Base-by-base conservation (phyloP, 2,888 invertebrate species). In the Slavum lentiscoides region DNA sequence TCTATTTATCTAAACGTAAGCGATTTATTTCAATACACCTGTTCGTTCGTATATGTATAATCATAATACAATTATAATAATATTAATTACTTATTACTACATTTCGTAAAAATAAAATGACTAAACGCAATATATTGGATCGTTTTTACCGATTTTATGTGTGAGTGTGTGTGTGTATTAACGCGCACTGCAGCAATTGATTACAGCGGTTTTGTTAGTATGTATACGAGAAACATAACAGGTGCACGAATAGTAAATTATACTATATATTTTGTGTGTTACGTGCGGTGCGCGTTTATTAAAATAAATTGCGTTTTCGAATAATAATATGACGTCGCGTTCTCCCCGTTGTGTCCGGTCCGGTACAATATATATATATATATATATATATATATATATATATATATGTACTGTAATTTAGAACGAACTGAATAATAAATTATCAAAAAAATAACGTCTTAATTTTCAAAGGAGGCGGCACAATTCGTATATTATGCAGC, bases 361-460 rank as follows among this genome's bases (percentile, higher is more conserved):
- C 30, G 30, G n/a, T n/a, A n/a, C n/a, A n/a, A n/a, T 30, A 30
- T 30, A 30, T 2, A 30, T 30, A 30, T 30, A 30, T 30, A 30
- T 4, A 30, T 23, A 39, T 67, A 67, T 30, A 30, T 30, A 30
- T 2, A 30, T 30, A 30, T 30, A 30, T 2, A 30, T 30, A 30
- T 30, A 30, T 30, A 30, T 4, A 30, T 23, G 58, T 67, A 67
- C 62, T 30, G 55, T 77, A 77, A 69, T 70, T 76, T 61, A 59
- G 69, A 62, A 70, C 61, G 69, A 19, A 69, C 70, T 17, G 53
- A 39, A 70, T 30, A 39, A 80, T 80, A 80, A 70, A 80, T 80
- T 70, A 80, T 62, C 39, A 19, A 55, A 80, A 77, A 30, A 30
- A 70, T 72, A 70, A 80, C 21, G 77, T 70, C 77, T 80, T 80